phyloP scores from a whole-genome alignment of 2,113 vertebrate genomes.

The Pantherophis guttatus region DNA sequence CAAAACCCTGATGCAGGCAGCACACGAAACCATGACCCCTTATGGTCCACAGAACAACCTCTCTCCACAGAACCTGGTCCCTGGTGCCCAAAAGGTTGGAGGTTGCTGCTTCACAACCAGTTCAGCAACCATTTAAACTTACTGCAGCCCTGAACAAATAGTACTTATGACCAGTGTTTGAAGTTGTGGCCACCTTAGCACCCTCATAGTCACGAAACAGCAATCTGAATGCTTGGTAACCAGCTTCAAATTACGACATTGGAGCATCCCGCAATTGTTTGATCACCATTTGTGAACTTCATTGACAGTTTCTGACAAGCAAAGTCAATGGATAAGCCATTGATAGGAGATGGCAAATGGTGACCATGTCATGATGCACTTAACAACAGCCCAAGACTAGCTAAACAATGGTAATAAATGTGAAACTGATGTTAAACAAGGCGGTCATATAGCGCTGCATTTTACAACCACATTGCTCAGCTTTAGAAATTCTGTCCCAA shows the following conservation, averaged over 20 bases:
- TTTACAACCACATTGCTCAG: not conserved
- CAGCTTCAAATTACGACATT: not conserved
- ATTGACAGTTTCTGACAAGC: not conserved
- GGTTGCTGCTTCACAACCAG: not conserved
- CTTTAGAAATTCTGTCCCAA: not conserved
- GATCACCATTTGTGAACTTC: not conserved
- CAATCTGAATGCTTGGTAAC: not conserved
- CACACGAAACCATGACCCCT: no score
- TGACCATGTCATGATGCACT: not conserved
- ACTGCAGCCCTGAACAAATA: not conserved
- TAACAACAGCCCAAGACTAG: not conserved
- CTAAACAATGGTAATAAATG: not conserved
- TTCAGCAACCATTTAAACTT: not conserved
- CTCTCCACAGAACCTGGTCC: no score
- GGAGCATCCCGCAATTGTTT: not conserved
- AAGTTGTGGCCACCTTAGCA: not conserved
- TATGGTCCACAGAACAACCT: no score
- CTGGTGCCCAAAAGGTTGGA: no score
- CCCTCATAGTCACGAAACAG: not conserved
- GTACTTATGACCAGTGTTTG: not conserved
- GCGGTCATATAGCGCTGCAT: not conserved
- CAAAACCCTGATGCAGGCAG: no score
- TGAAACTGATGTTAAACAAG: not conserved
- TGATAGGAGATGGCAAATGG: not conserved
- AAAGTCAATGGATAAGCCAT: not conserved